Evolutionary conservation across 2,113 vertebrate genomes (phyloP).

Genomic region (Tretioscincus oriximinensis): DNA sequence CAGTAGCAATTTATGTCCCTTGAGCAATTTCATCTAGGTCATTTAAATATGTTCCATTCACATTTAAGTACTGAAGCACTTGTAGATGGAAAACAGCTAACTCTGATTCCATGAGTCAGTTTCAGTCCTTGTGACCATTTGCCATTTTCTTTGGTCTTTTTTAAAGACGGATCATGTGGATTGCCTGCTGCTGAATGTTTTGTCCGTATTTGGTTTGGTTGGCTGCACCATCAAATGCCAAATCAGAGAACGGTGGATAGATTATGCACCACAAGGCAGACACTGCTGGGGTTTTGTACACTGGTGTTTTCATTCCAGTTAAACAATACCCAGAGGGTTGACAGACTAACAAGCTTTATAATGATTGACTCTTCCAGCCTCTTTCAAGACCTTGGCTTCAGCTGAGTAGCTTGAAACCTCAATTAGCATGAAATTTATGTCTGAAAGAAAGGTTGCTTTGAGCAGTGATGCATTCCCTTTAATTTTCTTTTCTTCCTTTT

Average conservation of each 20-base stretch:
- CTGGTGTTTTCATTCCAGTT: slow-evolving; percentile 76
- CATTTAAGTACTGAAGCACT: neutral
- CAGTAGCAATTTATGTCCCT: neutral
- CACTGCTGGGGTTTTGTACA: slow-evolving; percentile 68
- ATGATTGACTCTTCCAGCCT: slow-evolving; percentile 77
- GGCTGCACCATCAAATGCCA: slow-evolving; percentile 69
- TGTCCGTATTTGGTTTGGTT: slow-evolving; percentile 72
- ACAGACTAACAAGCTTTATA: slow-evolving; percentile 78
- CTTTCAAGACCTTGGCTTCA: slow-evolving; percentile 69
- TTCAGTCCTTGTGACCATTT: slow-evolving; percentile 8
- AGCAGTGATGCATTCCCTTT: slow-evolving; percentile 41
- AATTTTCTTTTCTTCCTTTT: slow-evolving; percentile 11
- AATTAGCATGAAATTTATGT: slow-evolving; percentile 74
- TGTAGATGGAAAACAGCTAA: neutral
- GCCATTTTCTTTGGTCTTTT: neutral
- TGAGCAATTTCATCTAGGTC: neutral
- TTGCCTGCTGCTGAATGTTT: slow-evolving; percentile 65
- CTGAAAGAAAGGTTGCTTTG: slow-evolving; percentile 71
- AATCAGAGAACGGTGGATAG: slow-evolving; percentile 63
- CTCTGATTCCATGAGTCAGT: neutral
- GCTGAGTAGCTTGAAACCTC: slow-evolving; percentile 64
- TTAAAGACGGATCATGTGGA: slow-evolving; percentile 56
- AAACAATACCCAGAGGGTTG: slow-evolving; percentile 75
- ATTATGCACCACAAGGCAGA: slow-evolving; percentile 70
- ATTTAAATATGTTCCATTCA: neutral